Percentiles rank a stretch among this genome's conserved stretches.
These are phyloP conservation scores for Chloropsis cyanopogon DNA, from an alignment of 2,113 vertebrate genomes.

Conservation along the genomic window DNA sequence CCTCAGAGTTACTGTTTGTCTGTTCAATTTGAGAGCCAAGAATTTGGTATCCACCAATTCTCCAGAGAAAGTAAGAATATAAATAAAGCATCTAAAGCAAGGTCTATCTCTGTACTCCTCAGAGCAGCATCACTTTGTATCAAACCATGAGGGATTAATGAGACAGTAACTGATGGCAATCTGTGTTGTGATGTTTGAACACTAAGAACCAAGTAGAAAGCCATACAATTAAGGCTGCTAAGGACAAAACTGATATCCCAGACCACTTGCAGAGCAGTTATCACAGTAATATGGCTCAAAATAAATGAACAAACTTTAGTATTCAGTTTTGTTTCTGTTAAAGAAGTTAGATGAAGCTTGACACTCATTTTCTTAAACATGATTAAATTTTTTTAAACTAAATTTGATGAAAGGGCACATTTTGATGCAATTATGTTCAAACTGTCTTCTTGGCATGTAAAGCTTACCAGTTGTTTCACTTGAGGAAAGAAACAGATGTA, in stretches of 20 bases:
- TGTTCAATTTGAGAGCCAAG: not conserved
- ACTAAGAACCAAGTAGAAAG: not conserved
- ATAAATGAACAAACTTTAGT: not conserved
- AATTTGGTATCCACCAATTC: not conserved
- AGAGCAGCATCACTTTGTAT: not conserved
- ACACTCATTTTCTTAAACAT: not conserved
- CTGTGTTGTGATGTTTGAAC: not conserved
- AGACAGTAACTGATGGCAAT: not conserved
- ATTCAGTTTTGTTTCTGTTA: not conserved
- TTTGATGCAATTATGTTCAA: not conserved
- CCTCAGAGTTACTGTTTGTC: not conserved
- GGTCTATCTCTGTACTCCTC: not conserved
- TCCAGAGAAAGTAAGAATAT: not conserved
- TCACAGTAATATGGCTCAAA: not conserved
- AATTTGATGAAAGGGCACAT: not conserved
- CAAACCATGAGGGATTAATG: not conserved
- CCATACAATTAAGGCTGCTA: not conserved
- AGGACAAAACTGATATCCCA: not conserved
- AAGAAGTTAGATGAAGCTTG: not conserved
- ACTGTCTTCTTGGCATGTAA: not conserved
- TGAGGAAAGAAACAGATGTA: not conserved
- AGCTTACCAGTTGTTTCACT: not conserved
- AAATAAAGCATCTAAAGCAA: not conserved
- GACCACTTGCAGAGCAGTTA: not conserved
- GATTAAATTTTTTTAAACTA: not conserved